Percentiles rank a stretch among this genome's conserved stretches.
These are phyloP conservation scores for Rafetus swinhoei DNA, from an alignment of 2,113 vertebrate species.

Conservation along the genomic window DNA sequence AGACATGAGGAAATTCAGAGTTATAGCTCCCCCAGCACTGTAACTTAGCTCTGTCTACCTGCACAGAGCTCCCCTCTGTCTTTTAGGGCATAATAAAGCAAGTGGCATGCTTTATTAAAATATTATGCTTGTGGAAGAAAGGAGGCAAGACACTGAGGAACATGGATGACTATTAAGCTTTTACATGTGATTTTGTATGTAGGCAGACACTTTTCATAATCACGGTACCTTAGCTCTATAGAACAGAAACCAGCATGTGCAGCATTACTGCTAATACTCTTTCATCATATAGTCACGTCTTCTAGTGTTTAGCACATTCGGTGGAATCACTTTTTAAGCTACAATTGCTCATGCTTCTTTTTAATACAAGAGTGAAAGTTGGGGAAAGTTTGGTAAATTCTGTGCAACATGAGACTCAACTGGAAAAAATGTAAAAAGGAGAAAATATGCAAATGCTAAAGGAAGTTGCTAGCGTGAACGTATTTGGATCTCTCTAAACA, in stretches of 20 bases:
- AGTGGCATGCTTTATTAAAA: neutral
- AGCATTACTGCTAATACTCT: neutral
- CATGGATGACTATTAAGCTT: neutral
- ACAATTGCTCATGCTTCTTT: neutral
- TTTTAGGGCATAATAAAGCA: neutral
- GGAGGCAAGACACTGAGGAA: neutral
- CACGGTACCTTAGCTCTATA: neutral
- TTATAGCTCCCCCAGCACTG: neutral
- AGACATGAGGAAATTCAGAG: neutral
- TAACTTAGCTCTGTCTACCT: neutral
- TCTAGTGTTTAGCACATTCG: neutral
- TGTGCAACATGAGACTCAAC: fast-evolving
- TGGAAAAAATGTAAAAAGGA: neutral
- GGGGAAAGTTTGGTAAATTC: neutral
- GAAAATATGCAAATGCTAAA: neutral
- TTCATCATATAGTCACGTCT: neutral
- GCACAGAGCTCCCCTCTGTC: neutral
- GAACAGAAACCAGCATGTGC: fast-evolving
- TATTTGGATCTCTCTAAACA: neutral
- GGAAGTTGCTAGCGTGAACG: neutral
- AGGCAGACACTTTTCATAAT: fast-evolving
- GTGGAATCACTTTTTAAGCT: neutral
- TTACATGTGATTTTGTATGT: neutral
- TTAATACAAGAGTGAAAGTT: fast-evolving
- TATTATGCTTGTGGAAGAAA: neutral